A percentile compares a stretch with the other conserved stretches of the same genome.
These are phyloP conservation scores for Euura saliciscinereae DNA, from an alignment of 1,140 invertebrate species.

Conservation along the genomic window DNA sequence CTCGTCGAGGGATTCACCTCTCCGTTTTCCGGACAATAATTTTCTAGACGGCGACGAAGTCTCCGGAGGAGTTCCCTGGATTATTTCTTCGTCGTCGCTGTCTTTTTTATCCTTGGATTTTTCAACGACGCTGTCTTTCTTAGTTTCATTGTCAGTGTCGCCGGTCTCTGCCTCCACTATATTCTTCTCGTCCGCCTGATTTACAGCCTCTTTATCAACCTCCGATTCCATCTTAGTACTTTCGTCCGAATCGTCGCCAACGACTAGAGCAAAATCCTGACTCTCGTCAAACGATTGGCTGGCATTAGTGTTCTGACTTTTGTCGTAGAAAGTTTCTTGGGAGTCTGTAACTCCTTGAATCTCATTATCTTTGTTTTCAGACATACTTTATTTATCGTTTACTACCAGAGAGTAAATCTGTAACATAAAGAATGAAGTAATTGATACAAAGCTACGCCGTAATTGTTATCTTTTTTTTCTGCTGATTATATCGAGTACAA, in stretches of 20 bases:
- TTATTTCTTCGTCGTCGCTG: slow-evolving; percentile 40
- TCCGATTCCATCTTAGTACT: not conserved
- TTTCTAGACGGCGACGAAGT: slow-evolving; percentile 27
- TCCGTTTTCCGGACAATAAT: slow-evolving; percentile 34
- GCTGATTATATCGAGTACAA: no score
- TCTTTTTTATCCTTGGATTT: slow-evolving; percentile 11
- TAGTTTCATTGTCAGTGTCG: not conserved
- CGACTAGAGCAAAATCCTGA: slow-evolving; percentile 45
- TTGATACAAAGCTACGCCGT: not conserved
- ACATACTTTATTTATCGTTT: not conserved
- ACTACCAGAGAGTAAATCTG: not conserved
- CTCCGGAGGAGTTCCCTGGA: slow-evolving; percentile 40
- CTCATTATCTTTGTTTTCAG: not conserved
- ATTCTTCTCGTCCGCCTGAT: not conserved
- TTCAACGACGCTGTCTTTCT: not conserved
- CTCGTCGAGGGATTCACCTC: slow-evolving; percentile 24
- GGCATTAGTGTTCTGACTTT: not conserved
- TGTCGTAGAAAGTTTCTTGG: not conserved
- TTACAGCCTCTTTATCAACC: slow-evolving; percentile 10
- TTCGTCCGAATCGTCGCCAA: slow-evolving; percentile 23
- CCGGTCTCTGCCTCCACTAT: not conserved
- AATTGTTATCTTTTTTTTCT: no score
- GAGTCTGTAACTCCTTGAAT: not conserved
- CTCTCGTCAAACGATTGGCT: slow-evolving; percentile 31
- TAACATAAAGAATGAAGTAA: not conserved